A percentile compares a stretch with the other conserved stretches of the same genome.
Evolutionary conservation across 2,797 vertebrate species (phyloP).

Genomic region (Lerista edwardsae): DNA sequence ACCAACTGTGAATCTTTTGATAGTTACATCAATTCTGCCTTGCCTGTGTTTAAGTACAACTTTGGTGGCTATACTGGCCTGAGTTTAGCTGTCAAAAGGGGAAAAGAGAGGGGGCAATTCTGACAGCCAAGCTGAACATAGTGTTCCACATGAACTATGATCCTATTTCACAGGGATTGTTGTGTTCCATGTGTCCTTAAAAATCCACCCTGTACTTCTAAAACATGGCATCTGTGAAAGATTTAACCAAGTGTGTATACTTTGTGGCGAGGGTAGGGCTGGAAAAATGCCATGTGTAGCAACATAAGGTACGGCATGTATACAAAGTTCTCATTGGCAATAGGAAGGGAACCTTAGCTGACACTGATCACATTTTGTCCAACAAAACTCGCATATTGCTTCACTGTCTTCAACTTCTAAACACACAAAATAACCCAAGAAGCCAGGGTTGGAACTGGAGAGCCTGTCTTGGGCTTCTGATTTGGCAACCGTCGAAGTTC

Average conservation of each 20-base stretch:
- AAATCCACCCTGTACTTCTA: constrained; percentile 48
- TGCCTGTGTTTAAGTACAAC: constrained; percentile 38
- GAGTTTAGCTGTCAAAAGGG: constrained; percentile 54
- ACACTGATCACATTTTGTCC: constrained; percentile 58
- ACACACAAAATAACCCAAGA: constrained; percentile 28
- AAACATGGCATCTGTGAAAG: constrained; percentile 49
- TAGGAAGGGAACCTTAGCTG: constrained; percentile 40
- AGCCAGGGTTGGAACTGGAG: constrained; percentile 3
- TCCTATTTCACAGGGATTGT: constrained; percentile 43
- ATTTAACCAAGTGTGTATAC: constrained; percentile 28
- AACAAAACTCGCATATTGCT: constrained; percentile 42
- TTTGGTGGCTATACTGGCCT: constrained; percentile 54
- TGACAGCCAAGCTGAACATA: constrained; percentile 50
- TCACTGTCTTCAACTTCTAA: constrained; percentile 27
- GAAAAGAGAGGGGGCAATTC: background rate
- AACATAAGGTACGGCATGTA: constrained; percentile 56
- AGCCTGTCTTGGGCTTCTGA: background rate
- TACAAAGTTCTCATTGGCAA: constrained; percentile 59
- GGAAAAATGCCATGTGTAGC: constrained; percentile 62
- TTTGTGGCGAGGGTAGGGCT: constrained; percentile 46
- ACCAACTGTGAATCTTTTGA: constrained; percentile 51
- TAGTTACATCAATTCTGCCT: constrained; percentile 49
- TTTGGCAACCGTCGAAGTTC: background rate
- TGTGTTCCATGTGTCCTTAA: constrained; percentile 14
- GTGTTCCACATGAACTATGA: constrained; percentile 51